These are phyloP conservation scores for Dromiciops gliroides DNA, from an alignment of 2,113 vertebrate species.

Conservation along the genomic window DNA sequence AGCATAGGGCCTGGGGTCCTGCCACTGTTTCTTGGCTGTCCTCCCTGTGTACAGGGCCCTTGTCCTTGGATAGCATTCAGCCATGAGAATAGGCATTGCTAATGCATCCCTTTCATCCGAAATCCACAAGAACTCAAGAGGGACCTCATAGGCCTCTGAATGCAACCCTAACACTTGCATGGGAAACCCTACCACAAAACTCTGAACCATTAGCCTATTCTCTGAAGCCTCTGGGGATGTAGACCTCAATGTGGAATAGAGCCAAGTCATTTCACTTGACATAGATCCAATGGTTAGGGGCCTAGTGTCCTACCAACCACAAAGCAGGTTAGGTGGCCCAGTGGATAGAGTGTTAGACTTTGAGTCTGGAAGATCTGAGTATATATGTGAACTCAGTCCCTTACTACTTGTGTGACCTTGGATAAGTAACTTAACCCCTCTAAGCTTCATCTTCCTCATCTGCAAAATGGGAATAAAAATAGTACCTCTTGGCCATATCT, in stretches of 20 bases:
- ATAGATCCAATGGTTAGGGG: background rate
- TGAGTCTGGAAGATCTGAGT: background rate
- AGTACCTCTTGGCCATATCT: too few relatives aligned
- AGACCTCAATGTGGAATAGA: too few relatives aligned
- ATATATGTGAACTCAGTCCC: too few relatives aligned
- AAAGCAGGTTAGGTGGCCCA: background rate
- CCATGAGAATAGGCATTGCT: background rate
- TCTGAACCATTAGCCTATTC: background rate
- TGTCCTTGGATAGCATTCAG: background rate
- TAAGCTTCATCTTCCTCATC: background rate
- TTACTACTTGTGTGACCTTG: background rate
- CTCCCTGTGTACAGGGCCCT: background rate
- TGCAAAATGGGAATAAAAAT: background rate
- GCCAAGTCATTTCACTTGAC: too few relatives aligned
- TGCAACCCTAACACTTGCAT: background rate
- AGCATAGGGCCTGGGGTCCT: background rate
- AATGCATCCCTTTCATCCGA: background rate
- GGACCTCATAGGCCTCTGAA: background rate
- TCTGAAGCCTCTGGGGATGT: background rate
- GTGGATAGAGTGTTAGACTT: background rate
- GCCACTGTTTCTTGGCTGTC: background rate
- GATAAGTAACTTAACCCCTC: background rate
- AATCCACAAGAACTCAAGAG: background rate
- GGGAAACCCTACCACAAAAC: background rate
- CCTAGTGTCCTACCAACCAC: too few relatives aligned